phyloP scores from a whole-genome alignment of 2,113 vertebrate species.

The Aphelocoma coerulescens region DNA sequence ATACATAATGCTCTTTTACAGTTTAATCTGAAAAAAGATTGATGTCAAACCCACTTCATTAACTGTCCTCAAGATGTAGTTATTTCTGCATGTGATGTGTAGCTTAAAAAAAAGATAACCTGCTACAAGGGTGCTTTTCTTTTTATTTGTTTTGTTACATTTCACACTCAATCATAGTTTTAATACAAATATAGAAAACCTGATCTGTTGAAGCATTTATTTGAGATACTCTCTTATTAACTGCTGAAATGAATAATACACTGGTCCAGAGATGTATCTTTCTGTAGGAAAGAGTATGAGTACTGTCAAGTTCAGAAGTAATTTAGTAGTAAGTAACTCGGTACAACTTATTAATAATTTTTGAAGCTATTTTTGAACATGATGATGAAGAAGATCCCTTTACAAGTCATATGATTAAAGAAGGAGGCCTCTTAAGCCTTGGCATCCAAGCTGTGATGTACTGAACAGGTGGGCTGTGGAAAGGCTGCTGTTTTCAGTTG shows the following conservation, averaged over 20 bases:
- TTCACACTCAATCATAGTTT: neutral
- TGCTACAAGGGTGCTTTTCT: neutral
- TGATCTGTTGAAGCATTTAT: neutral
- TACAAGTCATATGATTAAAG: neutral
- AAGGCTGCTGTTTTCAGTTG: neutral
- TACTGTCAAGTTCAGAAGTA: neutral
- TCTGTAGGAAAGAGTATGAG: neutral
- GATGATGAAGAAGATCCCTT: neutral
- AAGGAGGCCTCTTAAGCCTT: neutral
- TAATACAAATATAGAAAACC: neutral
- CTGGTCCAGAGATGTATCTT: neutral
- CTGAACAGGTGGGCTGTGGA: neutral
- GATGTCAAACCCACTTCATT: neutral
- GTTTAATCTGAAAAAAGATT: neutral
- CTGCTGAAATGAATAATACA: neutral
- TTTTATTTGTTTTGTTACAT: neutral
- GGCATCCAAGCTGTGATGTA: neutral
- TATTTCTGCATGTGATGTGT: neutral
- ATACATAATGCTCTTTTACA: neutral
- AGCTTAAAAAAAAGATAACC: neutral
- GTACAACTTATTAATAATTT: neutral
- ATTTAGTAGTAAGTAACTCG: neutral
- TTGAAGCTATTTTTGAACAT: neutral
- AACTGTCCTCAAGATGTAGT: neutral
- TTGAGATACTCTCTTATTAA: neutral